A percentile compares a stretch with the other conserved stretches of the same genome.
phyloP scores from a whole-genome alignment of 1,140 invertebrate genomes.

The Trichonephila clavipes region DNA sequence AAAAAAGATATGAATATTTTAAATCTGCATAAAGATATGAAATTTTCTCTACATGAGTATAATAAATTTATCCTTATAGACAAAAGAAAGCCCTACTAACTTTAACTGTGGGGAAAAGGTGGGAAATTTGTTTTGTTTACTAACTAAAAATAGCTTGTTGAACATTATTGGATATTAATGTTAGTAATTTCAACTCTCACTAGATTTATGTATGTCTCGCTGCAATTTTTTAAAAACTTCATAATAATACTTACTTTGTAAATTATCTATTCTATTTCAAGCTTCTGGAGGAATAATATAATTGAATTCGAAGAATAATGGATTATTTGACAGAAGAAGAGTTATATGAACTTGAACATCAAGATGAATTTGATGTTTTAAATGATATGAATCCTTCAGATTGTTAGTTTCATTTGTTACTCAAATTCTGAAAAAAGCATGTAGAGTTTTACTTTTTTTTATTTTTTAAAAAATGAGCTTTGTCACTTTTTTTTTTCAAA shows the following conservation, averaged over 20 bases:
- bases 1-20: neutral
- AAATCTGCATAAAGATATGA: neutral
- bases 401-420: neutral
- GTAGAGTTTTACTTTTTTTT: neutral
- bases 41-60: neutral
- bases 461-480: too few relatives aligned
- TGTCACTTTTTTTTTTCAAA: neutral
- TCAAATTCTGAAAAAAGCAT: neutral
- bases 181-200: neutral
- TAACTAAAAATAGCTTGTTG: neutral
- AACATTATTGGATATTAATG: neutral
- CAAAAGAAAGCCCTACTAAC: neutral
- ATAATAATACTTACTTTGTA: too few relatives aligned
- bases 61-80: too few relatives aligned
- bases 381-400: conserved; percentile 42
- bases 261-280: too few relatives aligned
- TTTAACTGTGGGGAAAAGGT: conserved; percentile 10
- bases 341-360: conserved; percentile 63
- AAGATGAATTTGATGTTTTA: conserved; percentile 65
- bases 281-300: too few relatives aligned
- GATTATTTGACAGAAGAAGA: conserved; percentile 69
- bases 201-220: neutral
- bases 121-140: conserved; percentile 63
- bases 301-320: neutral
- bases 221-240: neutral